Conservation (phyloP, 2,888 invertebrate genomes). For the Sinopyrophorus schimmeli region DNA sequence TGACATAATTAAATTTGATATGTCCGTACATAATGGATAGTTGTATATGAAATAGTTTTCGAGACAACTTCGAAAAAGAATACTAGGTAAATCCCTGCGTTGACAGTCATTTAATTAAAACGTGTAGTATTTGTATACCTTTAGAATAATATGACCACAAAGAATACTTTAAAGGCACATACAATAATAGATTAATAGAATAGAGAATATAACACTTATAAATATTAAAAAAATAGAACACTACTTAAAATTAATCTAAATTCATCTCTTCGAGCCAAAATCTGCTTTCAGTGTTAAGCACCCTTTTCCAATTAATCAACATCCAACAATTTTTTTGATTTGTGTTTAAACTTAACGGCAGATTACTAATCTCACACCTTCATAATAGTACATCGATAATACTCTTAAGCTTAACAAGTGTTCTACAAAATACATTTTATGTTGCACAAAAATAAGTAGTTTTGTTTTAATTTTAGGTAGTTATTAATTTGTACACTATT, state of each 20-base stretch:
- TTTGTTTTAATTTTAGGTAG: too few relatives aligned
- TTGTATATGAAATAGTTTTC: constrained; percentile 2
- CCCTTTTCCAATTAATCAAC: background rate
- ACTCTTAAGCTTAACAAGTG: constrained; percentile 13
- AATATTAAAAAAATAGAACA: constrained; percentile 26
- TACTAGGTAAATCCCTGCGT: constrained; percentile 7
- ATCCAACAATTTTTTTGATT: background rate
- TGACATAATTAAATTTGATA: constrained; percentile 26
- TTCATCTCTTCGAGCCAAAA: background rate
- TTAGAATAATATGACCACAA: constrained; percentile 8
- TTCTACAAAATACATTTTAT: constrained; percentile 22
- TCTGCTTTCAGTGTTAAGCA: constrained; percentile 3
- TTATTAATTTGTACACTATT: too few relatives aligned
- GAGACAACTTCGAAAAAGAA: constrained; percentile 6
- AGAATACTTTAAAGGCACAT: constrained; percentile 27
- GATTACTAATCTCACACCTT: constrained; percentile 4
- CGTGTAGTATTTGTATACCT: background rate
- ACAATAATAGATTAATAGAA: constrained; percentile 23
- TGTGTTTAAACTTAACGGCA: background rate
- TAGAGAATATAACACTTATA: constrained; percentile 20
- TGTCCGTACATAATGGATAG: constrained; percentile 17
- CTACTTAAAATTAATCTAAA: constrained; percentile 11
- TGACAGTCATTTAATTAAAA: background rate
- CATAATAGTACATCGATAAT: background rate
- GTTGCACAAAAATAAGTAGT: constrained; percentile 19